Conservation (phyloP, 2,113 vertebrate species). For the Chloebia gouldiae region DNA sequence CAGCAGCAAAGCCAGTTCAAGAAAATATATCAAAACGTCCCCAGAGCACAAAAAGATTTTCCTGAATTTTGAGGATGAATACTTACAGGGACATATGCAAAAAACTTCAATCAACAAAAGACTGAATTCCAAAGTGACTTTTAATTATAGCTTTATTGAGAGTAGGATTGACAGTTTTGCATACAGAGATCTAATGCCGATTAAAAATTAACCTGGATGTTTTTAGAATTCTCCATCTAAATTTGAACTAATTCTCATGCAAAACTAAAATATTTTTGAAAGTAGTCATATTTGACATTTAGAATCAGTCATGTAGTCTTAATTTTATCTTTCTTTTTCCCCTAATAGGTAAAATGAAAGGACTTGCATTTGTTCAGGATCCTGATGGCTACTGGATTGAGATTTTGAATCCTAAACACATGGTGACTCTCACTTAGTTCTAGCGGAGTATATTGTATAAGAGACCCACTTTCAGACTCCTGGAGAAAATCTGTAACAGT, state of each 20-base stretch:
- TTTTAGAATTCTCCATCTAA: not conserved
- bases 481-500: not conserved
- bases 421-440: slow-evolving; percentile 80
- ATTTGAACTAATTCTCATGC: not conserved
- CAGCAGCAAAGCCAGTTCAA: not conserved
- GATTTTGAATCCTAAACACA: slow-evolving; percentile 92
- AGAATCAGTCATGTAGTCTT: not conserved
- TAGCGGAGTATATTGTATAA: not conserved
- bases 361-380: slow-evolving; percentile 95
- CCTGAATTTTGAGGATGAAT: not conserved
- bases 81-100: not conserved
- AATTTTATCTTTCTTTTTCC: not conserved
- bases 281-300: not conserved
- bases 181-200: not conserved
- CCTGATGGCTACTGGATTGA: slow-evolving; percentile 99
- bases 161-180: not conserved
- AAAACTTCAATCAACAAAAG: not conserved
- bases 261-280: not conserved
- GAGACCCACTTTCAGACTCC: not conserved
- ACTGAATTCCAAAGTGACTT: not conserved
- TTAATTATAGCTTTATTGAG: not conserved
- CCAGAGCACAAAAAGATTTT: not conserved
- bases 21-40: not conserved
- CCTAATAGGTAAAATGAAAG: slow-evolving; percentile 93
- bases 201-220: not conserved